Conservation (phyloP, 2,888 invertebrate genomes). For the Drosophila macrospina region DNA sequence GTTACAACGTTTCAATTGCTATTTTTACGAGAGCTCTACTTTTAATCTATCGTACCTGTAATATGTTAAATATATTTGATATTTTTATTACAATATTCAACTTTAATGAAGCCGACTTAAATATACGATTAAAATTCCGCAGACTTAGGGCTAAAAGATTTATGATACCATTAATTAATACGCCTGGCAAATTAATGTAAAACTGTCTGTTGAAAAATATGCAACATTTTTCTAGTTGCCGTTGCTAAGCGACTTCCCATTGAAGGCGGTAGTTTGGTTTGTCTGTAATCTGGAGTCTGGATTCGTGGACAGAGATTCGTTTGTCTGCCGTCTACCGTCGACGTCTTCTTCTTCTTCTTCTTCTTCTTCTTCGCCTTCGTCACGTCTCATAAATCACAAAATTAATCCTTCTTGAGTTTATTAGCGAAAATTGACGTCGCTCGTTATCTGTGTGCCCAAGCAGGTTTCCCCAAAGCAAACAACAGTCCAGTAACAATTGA, state of each 20-base stretch:
- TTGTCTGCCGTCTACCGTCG: constrained; percentile 18
- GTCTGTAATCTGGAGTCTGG: constrained; percentile 10
- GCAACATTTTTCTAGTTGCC: constrained; percentile 45
- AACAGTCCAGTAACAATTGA: constrained; percentile 37
- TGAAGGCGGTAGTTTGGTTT: neutral
- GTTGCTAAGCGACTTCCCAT: constrained; percentile 16
- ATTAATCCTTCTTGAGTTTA: constrained; percentile 85
- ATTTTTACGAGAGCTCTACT: neutral
- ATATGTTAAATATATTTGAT: neutral
- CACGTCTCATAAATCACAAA: constrained; percentile 83
- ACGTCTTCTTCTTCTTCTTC: constrained; percentile 28
- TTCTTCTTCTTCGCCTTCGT: constrained; percentile 30
- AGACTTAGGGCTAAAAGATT: constrained; percentile 28
- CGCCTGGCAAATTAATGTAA: constrained; percentile 38
- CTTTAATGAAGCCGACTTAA: constrained; percentile 7
- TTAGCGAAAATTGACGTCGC: constrained; percentile 82
- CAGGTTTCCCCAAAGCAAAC: constrained; percentile 23
- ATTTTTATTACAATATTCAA: constrained; percentile 1
- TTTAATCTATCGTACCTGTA: neutral
- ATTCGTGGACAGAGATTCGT: constrained; percentile 24
- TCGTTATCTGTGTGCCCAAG: constrained; percentile 67
- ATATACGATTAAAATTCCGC: constrained; percentile 17
- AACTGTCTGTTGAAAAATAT: constrained; percentile 56
- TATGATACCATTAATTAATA: constrained; percentile 61
- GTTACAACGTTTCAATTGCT: neutral